A percentile compares a stretch with the other conserved stretches of the same genome.
Evolutionary conservation across 2,797 vertebrate species (phyloP).

Genomic region (Hoplostethus mediterraneus): DNA sequence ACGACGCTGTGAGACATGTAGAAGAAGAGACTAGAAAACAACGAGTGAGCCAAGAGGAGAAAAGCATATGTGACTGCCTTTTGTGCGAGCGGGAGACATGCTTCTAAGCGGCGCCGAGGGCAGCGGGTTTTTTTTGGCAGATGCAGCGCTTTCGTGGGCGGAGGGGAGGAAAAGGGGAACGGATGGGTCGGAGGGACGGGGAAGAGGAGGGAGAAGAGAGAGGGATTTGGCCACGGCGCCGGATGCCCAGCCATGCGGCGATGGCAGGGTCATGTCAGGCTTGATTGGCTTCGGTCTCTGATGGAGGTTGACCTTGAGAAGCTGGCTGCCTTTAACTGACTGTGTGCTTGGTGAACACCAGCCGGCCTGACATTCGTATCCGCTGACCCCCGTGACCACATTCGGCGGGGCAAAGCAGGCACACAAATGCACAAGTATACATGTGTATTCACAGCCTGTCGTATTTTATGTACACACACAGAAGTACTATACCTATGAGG

Average conservation of each 20-base stretch:
- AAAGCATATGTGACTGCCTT: slow-evolving; percentile 3
- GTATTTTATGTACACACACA: no score
- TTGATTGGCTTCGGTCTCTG: slow-evolving; percentile 51
- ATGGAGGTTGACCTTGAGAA: slow-evolving; percentile 68
- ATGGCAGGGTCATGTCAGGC: slow-evolving; percentile 50
- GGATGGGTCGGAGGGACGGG: background rate
- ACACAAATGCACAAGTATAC: slow-evolving; percentile 25
- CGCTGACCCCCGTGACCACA: slow-evolving; percentile 29
- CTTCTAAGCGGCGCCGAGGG: slow-evolving; percentile 57
- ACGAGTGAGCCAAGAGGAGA: background rate
- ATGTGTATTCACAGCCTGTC: background rate
- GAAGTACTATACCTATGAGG: no score
- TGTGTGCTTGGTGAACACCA: slow-evolving; percentile 34
- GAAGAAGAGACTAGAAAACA: slow-evolving; percentile 6
- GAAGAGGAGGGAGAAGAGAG: background rate
- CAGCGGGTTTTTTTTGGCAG: slow-evolving; percentile 63
- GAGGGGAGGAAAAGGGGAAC: slow-evolving; percentile 5
- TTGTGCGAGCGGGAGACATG: slow-evolving; percentile 37
- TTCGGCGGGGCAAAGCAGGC: background rate
- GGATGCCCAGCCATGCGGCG: slow-evolving; percentile 32
- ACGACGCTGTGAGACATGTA: background rate
- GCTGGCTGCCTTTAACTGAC: slow-evolving; percentile 49
- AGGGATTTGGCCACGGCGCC: slow-evolving; percentile 28
- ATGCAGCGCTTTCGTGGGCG: slow-evolving; percentile 42
- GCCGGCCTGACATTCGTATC: slow-evolving; percentile 13